Evolutionary conservation across 2,888 invertebrate species (phyloP).

Genomic region (Pharmacophagus antenor): DNA sequence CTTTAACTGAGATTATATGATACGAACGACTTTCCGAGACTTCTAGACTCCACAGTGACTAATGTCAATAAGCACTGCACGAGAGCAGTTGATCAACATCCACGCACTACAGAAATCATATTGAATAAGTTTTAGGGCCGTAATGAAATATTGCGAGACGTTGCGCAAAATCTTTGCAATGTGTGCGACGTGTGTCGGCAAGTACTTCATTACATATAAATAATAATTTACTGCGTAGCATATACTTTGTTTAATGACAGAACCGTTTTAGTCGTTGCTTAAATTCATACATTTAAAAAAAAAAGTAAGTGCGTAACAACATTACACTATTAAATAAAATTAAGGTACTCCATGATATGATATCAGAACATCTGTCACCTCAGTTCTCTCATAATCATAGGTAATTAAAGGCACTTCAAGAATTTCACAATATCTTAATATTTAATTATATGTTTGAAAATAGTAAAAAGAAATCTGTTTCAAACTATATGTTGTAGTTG

Average conservation of each 20-base stretch:
- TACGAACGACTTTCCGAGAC: not conserved
- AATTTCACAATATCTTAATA: no score
- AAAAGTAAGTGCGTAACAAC: no score
- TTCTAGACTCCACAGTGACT: constrained; percentile 10
- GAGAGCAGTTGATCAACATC: constrained; percentile 5
- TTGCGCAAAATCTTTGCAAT: constrained; percentile 17
- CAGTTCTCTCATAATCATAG: no score
- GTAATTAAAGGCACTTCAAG: no score
- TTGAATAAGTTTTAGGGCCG: not conserved
- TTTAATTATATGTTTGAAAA: no score
- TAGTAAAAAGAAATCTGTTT: no score
- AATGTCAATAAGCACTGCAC: not conserved
- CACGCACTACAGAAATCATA: constrained; percentile 17
- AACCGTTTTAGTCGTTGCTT: no score
- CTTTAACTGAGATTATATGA: not conserved
- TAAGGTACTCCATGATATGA: no score
- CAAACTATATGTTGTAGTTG: no score
- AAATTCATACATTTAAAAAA: no score
- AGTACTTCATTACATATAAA: not conserved
- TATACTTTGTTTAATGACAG: not conserved
- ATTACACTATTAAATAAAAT: no score
- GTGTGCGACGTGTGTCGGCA: not conserved
- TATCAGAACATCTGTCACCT: no score
- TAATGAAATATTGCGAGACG: constrained; percentile 5
- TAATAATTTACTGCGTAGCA: not conserved